Evolutionary conservation across 1,140 invertebrate species (phyloP), one percentile per base, ranked within the genome.

Genomic region (Bombus fervidus): DNA sequence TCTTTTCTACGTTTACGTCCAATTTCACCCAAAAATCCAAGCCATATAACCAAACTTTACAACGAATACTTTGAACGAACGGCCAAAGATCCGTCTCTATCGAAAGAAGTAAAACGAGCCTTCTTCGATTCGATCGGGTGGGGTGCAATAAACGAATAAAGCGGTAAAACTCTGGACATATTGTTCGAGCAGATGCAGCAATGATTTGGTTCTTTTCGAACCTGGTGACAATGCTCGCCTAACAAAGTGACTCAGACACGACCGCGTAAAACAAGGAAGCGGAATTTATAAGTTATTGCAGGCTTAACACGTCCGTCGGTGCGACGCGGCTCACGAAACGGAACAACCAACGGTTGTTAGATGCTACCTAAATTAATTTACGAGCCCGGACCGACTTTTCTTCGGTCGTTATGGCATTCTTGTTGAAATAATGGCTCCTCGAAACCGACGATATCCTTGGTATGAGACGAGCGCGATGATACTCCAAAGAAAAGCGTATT

Each of bases 141-240:
- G n/a, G 1, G 37, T 28, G 87, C 76, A 74, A 83, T 93, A 92
- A 93, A 93, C 84, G 86, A 87, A 92, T 93, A 93, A 93, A 92
- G 74, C 81, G 82, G 89, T 92, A 91, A 91, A 92, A 86, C 72
- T 76, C 57, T 37, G n/a, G 78, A 37, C 81, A 77, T 68, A 86
- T 89, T 85, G 87, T 87, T 66, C 81, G 31, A n/a, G 75, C 31
- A n/a, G 41, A 57, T 57, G 57, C 34, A 28, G 37, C 68, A 47
- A 28, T 43, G 57, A 57, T 25, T 68, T 57, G 66, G 3, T 34
- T 72, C 71, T 31, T 85, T 72, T 76, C 83, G 41, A 59, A 13
- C 34, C 66, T 18, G 47, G 66, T 53, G 86, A 80, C 73, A 87
- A 87, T 83, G 83, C 89, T 86, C 87, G 79, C 28, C 72, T 84